phyloP scores from a whole-genome alignment of 2,113 vertebrate genomes.

The Nothobranchius kuhntae region DNA sequence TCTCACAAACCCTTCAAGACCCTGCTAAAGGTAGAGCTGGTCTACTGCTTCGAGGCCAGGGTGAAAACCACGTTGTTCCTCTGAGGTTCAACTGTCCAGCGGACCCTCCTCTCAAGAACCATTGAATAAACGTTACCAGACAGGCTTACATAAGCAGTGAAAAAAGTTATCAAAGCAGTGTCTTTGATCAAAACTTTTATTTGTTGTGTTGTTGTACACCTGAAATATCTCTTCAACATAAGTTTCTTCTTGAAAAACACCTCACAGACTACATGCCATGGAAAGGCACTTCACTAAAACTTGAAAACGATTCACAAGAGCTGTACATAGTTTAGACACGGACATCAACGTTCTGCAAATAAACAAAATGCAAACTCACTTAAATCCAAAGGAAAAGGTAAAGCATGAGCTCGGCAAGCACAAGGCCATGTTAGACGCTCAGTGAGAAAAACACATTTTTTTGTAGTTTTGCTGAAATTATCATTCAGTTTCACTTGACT shows the following conservation, averaged over 20 bases:
- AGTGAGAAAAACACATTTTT: conserved; percentile 30
- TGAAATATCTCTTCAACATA: conserved; percentile 46
- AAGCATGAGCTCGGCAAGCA: conserved; percentile 44
- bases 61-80: too few relatives aligned
- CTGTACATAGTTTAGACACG: conserved; percentile 22
- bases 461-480: conserved; percentile 27
- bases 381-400: conserved; percentile 31
- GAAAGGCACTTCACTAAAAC: conserved; percentile 70
- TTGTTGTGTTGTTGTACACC: conserved; percentile 28
- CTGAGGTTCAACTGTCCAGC: too few relatives aligned
- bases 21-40: too few relatives aligned
- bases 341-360: conserved; percentile 20
- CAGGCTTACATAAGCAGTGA: neutral
- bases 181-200: conserved; percentile 68
- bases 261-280: conserved; percentile 61
- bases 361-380: conserved; percentile 49
- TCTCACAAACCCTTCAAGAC: too few relatives aligned
- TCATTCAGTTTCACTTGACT: conserved; percentile 44
- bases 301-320: conserved; percentile 53
- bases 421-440: conserved; percentile 33
- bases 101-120: too few relatives aligned
- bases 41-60: too few relatives aligned
- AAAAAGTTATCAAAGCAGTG: conserved; percentile 33
- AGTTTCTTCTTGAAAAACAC: conserved; percentile 42
- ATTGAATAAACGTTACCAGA: too few relatives aligned